These are phyloP conservation scores for Emydura subglobosa DNA, from an alignment of 2,113 vertebrate genomes.

Conservation along the genomic window DNA sequence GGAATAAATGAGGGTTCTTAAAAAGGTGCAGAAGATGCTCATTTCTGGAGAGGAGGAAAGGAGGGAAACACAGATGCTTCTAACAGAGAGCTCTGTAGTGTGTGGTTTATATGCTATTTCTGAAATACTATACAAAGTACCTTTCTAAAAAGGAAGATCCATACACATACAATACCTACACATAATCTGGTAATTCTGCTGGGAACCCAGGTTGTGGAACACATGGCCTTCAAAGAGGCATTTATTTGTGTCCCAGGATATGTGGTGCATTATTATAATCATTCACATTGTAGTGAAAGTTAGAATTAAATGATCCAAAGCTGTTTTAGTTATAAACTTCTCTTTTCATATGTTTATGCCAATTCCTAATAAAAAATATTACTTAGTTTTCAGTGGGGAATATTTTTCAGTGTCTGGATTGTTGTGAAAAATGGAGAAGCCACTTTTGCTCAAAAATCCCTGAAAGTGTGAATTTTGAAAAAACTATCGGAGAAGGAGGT, in stretches of 20 bases:
- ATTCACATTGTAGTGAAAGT: neutral
- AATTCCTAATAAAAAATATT: neutral
- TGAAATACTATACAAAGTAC: neutral
- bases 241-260: too few species aligned
- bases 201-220: neutral
- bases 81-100: neutral
- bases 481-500: neutral
- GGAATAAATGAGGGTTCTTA: conserved; percentile 1
- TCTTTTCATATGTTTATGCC: neutral
- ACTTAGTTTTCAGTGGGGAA: neutral
- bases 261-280: neutral
- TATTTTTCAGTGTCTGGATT: neutral
- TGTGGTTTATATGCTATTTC: neutral
- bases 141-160: neutral
- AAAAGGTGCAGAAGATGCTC: conserved; percentile 14
- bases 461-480: neutral
- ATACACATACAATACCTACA: neutral
- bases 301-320: neutral
- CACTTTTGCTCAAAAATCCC: neutral
- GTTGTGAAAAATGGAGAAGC: neutral
- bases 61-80: neutral
- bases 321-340: neutral
- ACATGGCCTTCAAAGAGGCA: neutral
- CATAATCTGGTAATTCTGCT: neutral
- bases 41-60: neutral